These are phyloP conservation scores for Holothuria glaberrima DNA, from an alignment of 35 echinoderm and acorn worm species.

Conservation along the genomic window DNA sequence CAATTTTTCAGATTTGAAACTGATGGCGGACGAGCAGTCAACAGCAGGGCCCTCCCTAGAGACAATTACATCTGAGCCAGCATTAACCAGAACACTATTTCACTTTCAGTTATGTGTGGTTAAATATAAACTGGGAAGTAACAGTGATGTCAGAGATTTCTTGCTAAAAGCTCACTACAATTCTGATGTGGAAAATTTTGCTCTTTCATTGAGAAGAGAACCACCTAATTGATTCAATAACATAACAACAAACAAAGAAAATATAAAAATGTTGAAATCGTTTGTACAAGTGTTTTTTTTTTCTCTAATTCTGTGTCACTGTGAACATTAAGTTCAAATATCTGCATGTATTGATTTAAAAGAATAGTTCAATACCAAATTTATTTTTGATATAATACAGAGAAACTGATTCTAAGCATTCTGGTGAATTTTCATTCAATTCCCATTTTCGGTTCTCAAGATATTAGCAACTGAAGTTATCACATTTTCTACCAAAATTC, in stretches of 20 bases:
- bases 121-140: slow-evolving; percentile 20
- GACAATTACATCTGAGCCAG: slow-evolving; percentile 10
- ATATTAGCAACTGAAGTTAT: too few species aligned
- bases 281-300: too few species aligned
- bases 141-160: slow-evolving; percentile 54
- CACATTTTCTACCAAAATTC: too few species aligned
- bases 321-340: too few species aligned
- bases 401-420: too few species aligned
- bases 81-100: slow-evolving; percentile 25
- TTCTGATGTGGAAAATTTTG: slow-evolving; percentile 57
- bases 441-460: too few species aligned
- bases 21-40: slow-evolving; percentile 12
- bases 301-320: too few species aligned
- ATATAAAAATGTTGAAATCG: too few species aligned
- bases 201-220: slow-evolving; percentile 57
- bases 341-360: too few species aligned
- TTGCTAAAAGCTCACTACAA: slow-evolving; percentile 64
- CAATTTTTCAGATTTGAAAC: slow-evolving; percentile 46
- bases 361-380: too few species aligned
- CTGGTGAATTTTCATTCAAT: too few species aligned
- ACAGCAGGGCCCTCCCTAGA: not conserved
- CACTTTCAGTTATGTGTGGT: slow-evolving; percentile 47
- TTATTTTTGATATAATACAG: too few species aligned
- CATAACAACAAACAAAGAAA: not conserved
- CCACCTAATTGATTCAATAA: slow-evolving; percentile 37